Percentiles rank a stretch among this genome's conserved stretches.
phyloP scores from a whole-genome alignment of 1,140 invertebrate genomes.

The Drosophila ogumai region DNA sequence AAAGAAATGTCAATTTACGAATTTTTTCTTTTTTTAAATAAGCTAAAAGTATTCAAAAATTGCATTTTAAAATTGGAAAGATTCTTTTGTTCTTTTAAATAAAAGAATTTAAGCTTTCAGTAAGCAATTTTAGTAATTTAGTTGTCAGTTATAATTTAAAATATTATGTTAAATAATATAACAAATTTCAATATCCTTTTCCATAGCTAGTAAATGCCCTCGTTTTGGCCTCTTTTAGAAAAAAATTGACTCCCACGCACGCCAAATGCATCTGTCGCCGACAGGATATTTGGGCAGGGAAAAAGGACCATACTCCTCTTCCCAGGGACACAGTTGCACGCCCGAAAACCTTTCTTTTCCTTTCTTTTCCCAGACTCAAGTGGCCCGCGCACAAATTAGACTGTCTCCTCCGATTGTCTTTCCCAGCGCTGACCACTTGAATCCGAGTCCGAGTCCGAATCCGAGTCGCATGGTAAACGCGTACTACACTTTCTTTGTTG shows the following conservation, averaged over 20 bases:
- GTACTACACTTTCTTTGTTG: conserved; percentile 76
- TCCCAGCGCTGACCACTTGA: conserved; percentile 79
- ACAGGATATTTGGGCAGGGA: conserved; percentile 11
- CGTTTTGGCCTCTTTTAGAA: conserved; percentile 29
- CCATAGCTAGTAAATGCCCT: conserved; percentile 17
- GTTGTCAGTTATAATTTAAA: too few species aligned
- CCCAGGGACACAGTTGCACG: conserved; percentile 33
- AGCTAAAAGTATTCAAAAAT: too few species aligned
- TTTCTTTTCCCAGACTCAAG: conserved; percentile 70
- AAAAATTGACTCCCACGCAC: conserved; percentile 75
- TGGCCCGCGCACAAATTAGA: conserved; percentile 77
- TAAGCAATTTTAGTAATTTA: too few species aligned
- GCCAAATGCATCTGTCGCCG: conserved; percentile 68
- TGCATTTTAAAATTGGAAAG: too few species aligned
- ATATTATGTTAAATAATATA: background rate
- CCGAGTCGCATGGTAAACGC: conserved; percentile 74
- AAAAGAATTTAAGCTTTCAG: too few species aligned
- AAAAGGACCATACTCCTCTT: conserved; percentile 51
- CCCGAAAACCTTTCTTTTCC: conserved; percentile 26
- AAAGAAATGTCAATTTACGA: too few species aligned
- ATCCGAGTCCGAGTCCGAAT: conserved; percentile 7
- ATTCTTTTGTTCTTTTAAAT: too few species aligned
- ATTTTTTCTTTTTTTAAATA: too few species aligned
- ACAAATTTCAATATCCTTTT: background rate
- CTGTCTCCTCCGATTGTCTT: conserved; percentile 49